These are phyloP conservation scores for Odontocerum albicorne DNA, from an alignment of 2,888 invertebrate species.

Conservation along the genomic window DNA sequence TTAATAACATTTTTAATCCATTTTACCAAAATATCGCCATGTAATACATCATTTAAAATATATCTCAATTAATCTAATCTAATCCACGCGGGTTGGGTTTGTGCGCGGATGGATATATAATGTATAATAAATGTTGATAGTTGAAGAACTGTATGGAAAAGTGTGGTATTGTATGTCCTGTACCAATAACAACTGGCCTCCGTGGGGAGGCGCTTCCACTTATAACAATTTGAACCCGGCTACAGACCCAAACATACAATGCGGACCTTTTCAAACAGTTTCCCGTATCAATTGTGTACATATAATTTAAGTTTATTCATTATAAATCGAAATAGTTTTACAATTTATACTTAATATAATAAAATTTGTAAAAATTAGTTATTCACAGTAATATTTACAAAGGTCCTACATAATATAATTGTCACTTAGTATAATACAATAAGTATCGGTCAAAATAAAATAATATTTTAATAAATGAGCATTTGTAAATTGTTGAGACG, in stretches of 20 bases:
- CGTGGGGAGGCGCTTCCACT: neutral
- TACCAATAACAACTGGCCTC: slow-evolving; percentile 1
- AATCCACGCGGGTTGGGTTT: slow-evolving; percentile 19
- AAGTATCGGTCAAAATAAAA: slow-evolving; percentile 23
- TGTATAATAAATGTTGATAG: slow-evolving; percentile 41
- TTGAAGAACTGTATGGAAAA: slow-evolving; percentile 36
- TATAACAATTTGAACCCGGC: neutral
- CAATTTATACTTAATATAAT: slow-evolving; percentile 23
- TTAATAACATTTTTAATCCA: slow-evolving; percentile 34
- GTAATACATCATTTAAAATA: slow-evolving; percentile 34
- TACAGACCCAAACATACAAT: slow-evolving; percentile 2
- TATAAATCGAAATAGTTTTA: slow-evolving; percentile 33
- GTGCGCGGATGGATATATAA: slow-evolving; percentile 20
- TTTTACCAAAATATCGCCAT: slow-evolving; percentile 36
- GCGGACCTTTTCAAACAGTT: slow-evolving; percentile 5
- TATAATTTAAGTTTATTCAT: slow-evolving; percentile 42
- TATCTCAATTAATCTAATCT: slow-evolving; percentile 33
- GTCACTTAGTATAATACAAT: slow-evolving; percentile 28
- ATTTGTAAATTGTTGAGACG: slow-evolving; percentile 32
- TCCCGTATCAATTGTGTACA: slow-evolving; percentile 37
- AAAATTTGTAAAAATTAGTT: slow-evolving; percentile 36
- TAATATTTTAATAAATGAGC: slow-evolving; percentile 29
- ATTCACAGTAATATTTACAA: slow-evolving; percentile 34
- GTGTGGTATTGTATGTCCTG: slow-evolving; percentile 42
- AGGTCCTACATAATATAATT: slow-evolving; percentile 27